These are phyloP conservation scores for Poeciliopsis gracilis DNA, from an alignment of 2,797 vertebrate species.

Conservation along the genomic window DNA sequence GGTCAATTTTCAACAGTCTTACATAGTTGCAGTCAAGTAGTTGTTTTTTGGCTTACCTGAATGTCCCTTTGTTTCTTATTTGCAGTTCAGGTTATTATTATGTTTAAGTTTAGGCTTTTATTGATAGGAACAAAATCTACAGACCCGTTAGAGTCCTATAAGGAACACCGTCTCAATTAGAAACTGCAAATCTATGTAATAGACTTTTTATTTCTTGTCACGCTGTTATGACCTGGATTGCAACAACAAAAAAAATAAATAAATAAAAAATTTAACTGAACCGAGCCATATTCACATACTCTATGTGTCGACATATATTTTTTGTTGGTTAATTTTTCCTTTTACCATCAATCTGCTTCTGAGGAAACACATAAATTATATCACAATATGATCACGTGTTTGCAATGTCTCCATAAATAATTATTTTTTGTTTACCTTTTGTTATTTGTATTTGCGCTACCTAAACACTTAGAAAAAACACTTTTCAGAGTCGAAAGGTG, in stretches of 20 bases:
- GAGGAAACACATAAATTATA: background rate
- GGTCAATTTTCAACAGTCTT: background rate
- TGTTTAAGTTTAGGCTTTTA: background rate
- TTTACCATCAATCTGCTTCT: background rate
- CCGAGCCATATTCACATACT: background rate
- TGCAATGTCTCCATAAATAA: background rate
- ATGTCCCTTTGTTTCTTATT: background rate
- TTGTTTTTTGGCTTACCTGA: background rate
- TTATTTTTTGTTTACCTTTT: too few species aligned
- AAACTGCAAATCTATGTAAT: background rate
- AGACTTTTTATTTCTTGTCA: background rate
- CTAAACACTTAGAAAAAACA: background rate
- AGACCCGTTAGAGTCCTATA: background rate
- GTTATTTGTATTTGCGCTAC: too few species aligned
- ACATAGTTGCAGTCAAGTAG: background rate
- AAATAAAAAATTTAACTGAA: too few species aligned
- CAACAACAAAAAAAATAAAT: too few species aligned
- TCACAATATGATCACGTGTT: background rate
- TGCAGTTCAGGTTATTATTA: background rate
- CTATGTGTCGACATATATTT: background rate
- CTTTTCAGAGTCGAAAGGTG: background rate
- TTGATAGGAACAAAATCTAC: background rate
- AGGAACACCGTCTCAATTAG: background rate
- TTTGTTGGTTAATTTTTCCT: background rate
- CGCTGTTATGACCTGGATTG: background rate